Conservation (phyloP, 92 coral and sea anemone species). For the Actinernus sp. region DNA sequence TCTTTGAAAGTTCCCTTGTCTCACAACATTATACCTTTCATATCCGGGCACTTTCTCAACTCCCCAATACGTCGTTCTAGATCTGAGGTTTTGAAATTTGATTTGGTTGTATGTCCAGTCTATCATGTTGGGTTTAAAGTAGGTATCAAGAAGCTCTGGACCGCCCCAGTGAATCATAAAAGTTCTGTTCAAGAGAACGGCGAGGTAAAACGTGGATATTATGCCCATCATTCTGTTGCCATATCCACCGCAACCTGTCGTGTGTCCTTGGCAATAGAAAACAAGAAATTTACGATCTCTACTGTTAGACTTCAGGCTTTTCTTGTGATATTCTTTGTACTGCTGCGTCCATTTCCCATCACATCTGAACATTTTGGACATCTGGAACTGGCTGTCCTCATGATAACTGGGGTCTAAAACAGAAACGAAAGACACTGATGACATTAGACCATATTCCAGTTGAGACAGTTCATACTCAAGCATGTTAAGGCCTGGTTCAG, state of each 20-base stretch:
- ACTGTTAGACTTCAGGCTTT: constrained; percentile 21
- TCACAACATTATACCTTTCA: background rate
- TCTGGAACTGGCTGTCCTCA: constrained; percentile 26
- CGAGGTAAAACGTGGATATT: constrained; percentile 40
- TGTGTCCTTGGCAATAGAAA: constrained; percentile 26
- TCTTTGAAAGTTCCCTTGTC: constrained; percentile 23
- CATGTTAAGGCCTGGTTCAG: too few relatives aligned
- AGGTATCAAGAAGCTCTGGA: constrained; percentile 39
- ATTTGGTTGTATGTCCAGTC: constrained; percentile 28
- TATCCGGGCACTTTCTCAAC: constrained; percentile 7
- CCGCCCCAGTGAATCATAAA: constrained; percentile 69
- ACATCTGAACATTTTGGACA: constrained; percentile 21
- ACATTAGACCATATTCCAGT: too few relatives aligned
- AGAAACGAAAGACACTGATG: too few relatives aligned
- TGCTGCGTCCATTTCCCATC: constrained; percentile 31
- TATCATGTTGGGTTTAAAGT: constrained; percentile 35
- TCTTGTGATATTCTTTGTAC: constrained; percentile 26
- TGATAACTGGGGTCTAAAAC: too few relatives aligned
- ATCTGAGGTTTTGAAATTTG: constrained; percentile 6
- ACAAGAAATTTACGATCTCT: constrained; percentile 30
- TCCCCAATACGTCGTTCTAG: constrained; percentile 42
- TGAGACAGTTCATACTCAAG: too few relatives aligned
- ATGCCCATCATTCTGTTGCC: constrained; percentile 55
- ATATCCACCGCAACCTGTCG: constrained; percentile 52
- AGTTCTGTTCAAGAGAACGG: constrained; percentile 37